Conservation (phyloP, 2,797 vertebrate genomes). For the Platyrinchus mystaceus region DNA sequence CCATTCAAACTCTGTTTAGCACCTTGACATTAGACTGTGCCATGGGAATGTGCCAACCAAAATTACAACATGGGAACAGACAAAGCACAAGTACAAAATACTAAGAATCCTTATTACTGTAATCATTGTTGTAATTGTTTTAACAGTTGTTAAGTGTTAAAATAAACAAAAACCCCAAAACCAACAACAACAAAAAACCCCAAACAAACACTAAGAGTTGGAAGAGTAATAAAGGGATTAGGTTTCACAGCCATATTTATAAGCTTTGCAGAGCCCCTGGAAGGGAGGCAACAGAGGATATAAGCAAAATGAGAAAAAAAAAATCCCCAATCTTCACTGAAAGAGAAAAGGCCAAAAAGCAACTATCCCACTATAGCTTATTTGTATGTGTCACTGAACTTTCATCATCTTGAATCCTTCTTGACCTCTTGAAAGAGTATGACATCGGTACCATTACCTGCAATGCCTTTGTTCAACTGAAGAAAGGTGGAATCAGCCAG, state of each 20-base stretch:
- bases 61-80: background rate
- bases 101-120: background rate
- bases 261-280: background rate
- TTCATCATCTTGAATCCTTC: background rate
- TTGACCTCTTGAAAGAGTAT: background rate
- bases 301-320: background rate
- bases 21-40: background rate
- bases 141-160: background rate
- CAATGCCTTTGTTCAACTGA: background rate
- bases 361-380: background rate
- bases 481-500: background rate
- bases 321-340: background rate
- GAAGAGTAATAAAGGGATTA: constrained; percentile 1
- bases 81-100: background rate
- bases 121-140: background rate
- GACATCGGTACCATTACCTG: background rate
- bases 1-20: background rate
- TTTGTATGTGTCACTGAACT: background rate
- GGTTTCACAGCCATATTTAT: background rate
- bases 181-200: no score
- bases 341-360: background rate
- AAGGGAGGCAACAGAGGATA: background rate
- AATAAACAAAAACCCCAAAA: background rate
- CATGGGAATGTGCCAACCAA: background rate
- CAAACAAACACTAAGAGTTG: background rate